Base-by-base conservation (phyloP, 1,140 invertebrate genomes). In the Dendroctonus ponderosae region DNA sequence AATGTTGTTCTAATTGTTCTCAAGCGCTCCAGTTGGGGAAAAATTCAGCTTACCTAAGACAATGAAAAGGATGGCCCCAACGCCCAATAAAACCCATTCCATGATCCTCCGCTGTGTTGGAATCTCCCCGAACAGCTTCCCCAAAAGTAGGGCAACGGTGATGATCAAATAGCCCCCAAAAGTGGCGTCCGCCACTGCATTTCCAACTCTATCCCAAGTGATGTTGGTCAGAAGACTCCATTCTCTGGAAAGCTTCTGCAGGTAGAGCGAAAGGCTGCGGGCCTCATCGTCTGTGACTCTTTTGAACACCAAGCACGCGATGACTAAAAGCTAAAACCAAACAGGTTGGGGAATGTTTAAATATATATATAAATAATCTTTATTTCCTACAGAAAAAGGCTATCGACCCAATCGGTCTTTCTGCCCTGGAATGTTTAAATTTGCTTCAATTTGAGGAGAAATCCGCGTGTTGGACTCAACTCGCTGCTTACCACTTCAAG, bases 151-250 rank as follows among this genome's bases (percentile, higher is more conserved):
- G 14, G 85, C 88, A 38, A 84, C 79, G 9, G 86, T 89, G 71
- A 90, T 86, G 63, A 91, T 87, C 71, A 87, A 78, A 78, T 89
- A 91, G 72, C 87, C 83, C 78, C 86, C 87, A 80, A 84, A 89
- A 71, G 80, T 83, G 62, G 83, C 85, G 67, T 86, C 85, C n/a
- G 84, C 85, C 60, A 86, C 85, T 0, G 84, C 78, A 7, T 84
- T 81, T 0, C 85, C 85, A 6, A 84, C 79, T 44, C 80, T 80
- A 70, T 84, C 87, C 86, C 88, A 89, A 0, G 88, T 89, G 41
- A 90, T 83, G 62, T 87, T 89, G 63, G 84, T 88, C 52, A 89
- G 77, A 5, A 89, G 81, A n/a, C 87, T 86, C 89, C 89, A 90
- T 79, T 90, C 88, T 58, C 85, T 79, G 37, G 87, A 89, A 38